phyloP scores from a whole-genome alignment of 2,888 invertebrate species.

The Apeira syringaria region DNA sequence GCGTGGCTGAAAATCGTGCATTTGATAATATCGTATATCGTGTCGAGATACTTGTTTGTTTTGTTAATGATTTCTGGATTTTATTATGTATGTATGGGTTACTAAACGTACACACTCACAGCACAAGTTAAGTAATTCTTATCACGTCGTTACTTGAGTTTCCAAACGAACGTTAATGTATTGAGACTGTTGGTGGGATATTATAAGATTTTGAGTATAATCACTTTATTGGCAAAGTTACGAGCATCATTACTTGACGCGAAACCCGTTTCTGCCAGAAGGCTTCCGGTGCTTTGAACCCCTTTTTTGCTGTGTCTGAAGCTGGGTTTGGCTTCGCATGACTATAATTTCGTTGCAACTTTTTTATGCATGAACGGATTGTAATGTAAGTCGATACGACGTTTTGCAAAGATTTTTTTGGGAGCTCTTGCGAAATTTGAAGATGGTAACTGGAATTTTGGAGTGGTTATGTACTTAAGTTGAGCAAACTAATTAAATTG shows the following conservation, averaged over 20 bases:
- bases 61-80: constrained; percentile 17
- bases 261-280: constrained; percentile 21
- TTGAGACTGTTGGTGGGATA: no score
- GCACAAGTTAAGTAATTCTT: no score
- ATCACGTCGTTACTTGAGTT: no score
- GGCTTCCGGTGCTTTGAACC: constrained; percentile 29
- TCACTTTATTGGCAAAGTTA: constrained; percentile 10
- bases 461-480: constrained; percentile 7
- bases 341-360: constrained; percentile 24
- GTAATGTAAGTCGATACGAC: constrained; percentile 8
- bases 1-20: constrained; percentile 49
- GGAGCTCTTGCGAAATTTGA: constrained; percentile 7
- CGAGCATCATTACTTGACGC: constrained; percentile 16
- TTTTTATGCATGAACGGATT: constrained; percentile 8
- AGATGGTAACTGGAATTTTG: background rate
- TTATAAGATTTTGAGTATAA: background rate
- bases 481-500: constrained; percentile 7
- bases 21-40: constrained; percentile 24
- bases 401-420: constrained; percentile 1
- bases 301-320: constrained; percentile 26
- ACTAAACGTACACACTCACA: background rate
- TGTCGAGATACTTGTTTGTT: constrained; percentile 28
- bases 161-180: no score
- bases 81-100: background rate
- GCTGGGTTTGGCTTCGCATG: constrained; percentile 8